Conservation (phyloP, 2,888 invertebrate genomes). For the Tetropium fuscum region DNA sequence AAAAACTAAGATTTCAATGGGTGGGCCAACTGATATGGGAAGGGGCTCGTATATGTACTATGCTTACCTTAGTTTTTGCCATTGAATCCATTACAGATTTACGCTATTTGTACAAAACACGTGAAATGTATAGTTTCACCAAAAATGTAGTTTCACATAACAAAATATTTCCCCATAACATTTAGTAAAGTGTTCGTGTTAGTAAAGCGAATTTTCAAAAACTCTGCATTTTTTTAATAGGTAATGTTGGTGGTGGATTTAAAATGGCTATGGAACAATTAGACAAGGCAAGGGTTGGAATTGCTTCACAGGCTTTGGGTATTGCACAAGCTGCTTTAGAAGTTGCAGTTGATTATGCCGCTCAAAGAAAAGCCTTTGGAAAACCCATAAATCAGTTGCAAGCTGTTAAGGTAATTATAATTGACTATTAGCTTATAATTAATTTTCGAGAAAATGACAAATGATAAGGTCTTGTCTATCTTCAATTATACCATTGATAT, state of each 20-base stretch:
- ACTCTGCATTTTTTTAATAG: conserved; percentile 45
- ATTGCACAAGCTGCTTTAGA: conserved; percentile 83
- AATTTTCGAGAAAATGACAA: neutral
- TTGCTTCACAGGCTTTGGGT: conserved; percentile 81
- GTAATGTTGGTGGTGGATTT: conserved; percentile 74
- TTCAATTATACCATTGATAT: no score
- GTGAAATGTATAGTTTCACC: no score
- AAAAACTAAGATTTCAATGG: no score
- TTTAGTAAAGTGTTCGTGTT: no score
- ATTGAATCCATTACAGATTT: no score
- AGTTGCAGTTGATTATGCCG: conserved; percentile 77
- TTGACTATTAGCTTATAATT: neutral
- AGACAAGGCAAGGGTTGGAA: conserved; percentile 80
- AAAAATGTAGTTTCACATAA: no score
- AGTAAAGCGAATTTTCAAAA: no score
- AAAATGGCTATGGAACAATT: conserved; percentile 78
- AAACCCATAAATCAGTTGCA: conserved; percentile 74
- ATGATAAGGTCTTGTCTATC: neutral
- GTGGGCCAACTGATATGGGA: no score
- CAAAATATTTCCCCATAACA: no score
- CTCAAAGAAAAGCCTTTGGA: conserved; percentile 76
- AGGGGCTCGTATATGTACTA: no score
- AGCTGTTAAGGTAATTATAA: conserved; percentile 72
- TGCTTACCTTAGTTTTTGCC: no score
- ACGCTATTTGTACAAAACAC: no score